Evolutionary conservation across 2,888 invertebrate species (phyloP), one percentile per base, ranked within the genome.

Genomic region (Ctenicera cuprea): DNA sequence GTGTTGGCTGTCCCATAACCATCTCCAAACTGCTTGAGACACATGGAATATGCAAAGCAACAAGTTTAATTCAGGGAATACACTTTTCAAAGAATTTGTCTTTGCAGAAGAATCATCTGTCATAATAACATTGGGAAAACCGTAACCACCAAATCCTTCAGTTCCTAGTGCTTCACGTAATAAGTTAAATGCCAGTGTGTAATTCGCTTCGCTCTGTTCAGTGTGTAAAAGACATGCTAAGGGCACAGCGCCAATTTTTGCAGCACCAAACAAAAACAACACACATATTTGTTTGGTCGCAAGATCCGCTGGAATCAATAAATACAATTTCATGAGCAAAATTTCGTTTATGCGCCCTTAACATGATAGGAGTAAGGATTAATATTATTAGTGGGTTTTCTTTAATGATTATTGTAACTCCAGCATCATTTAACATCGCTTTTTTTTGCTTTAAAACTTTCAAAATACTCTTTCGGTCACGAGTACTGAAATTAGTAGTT

Each of bases 321-420:
- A 77, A 78, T 30, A 65, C 69, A 8, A 76, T 68, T 71, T 73
- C 75, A n/a, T 63, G 18, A 18, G 59, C 45, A 71, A 70, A 57
- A 9, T 26, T 30, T 33, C 41, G 33, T 12, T 11, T 16, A 52
- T 69, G 67, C 9, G 75, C 73, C 38, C 64, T 52, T 57, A 67
- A 26, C 77, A 78, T 78, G 59, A 76, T 59, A 43, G 69, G 72
- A n/a, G n/a, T n/a, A n/a, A n/a, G n/a, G n/a, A n/a, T n/a, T n/a
- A 71, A 61, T n/a, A 68, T 65, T 14, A 70, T 62, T 67, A 76
- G 61, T 62, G 76, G 76, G 75, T 75, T 72, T 71, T 76, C 65
- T 50, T 71, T 41, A 67, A 76, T 37, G 43, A 45, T 50, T 11
- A 68, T 38, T 37, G 67, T 71, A 43, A 71, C 45, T 20, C 68